Conservation (phyloP, 2,113 vertebrate genomes). For the Hippocampus mohnikei region DNA sequence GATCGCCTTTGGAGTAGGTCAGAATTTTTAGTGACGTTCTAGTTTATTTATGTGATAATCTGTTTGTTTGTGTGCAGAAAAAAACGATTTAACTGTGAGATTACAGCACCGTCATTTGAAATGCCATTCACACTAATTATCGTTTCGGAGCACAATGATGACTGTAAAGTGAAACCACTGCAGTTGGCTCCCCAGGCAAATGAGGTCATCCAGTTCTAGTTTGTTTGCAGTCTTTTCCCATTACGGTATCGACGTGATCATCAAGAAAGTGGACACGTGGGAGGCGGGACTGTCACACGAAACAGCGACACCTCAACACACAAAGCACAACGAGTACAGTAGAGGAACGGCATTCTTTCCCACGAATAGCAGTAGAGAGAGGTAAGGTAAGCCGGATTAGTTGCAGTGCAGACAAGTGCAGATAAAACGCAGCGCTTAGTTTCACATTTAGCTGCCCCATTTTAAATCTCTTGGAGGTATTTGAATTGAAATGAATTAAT, state of each 20-base stretch:
- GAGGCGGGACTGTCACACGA: constrained; percentile 49
- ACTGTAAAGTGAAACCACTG: constrained; percentile 49
- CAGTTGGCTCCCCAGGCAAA: constrained; percentile 47
- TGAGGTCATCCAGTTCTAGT: constrained; percentile 54
- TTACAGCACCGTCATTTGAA: constrained; percentile 21
- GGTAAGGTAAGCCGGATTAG: constrained; percentile 55
- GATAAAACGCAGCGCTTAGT: constrained; percentile 21
- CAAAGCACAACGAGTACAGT: constrained; percentile 54
- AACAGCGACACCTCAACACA: constrained; percentile 26
- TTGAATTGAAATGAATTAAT: not conserved
- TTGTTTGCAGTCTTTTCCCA: constrained; percentile 58
- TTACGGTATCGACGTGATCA: constrained; percentile 48
- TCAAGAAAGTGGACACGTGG: constrained; percentile 57
- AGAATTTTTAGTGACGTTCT: not conserved
- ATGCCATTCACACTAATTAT: constrained; percentile 43
- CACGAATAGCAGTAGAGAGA: constrained; percentile 57
- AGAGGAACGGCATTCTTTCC: constrained; percentile 66
- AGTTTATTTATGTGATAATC: constrained; percentile 8
- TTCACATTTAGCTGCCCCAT: constrained; percentile 20
- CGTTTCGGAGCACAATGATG: constrained; percentile 38
- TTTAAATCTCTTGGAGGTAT: not conserved
- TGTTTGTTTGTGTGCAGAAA: constrained; percentile 9
- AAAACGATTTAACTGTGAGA: constrained; percentile 8
- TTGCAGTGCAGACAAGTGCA: constrained; percentile 45
- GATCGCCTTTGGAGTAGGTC: not conserved